These are phyloP conservation scores for Epizoanthus illoricatus DNA, from an alignment of 92 coral and sea anemone species.

Conservation along the genomic window DNA sequence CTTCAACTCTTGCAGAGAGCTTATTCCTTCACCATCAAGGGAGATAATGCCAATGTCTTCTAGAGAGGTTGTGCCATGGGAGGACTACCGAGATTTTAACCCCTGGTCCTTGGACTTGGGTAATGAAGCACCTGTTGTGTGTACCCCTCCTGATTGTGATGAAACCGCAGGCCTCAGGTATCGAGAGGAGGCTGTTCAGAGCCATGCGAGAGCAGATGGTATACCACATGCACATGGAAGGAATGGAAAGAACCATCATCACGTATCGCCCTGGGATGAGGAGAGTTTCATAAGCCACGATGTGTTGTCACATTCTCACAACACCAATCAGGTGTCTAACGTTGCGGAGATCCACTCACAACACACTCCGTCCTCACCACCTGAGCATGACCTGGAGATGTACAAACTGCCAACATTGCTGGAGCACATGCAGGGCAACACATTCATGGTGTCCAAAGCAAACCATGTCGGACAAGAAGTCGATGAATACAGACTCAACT, in stretches of 20 bases:
- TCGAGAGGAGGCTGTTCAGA: constrained; percentile 50
- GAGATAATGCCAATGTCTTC: constrained; percentile 14
- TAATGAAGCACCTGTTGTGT: constrained; percentile 60
- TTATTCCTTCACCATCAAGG: constrained; percentile 5
- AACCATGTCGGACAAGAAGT: constrained; percentile 59
- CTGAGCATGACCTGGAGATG: constrained; percentile 45
- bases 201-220: constrained; percentile 52
- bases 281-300: constrained; percentile 22
- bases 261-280: constrained; percentile 33
- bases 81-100: constrained; percentile 12
- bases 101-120: constrained; percentile 61
- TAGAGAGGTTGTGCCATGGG: constrained; percentile 31
- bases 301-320: constrained; percentile 13
- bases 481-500: constrained; percentile 77
- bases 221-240: constrained; percentile 52
- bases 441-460: constrained; percentile 25
- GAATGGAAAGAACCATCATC: constrained; percentile 53
- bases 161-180: constrained; percentile 12
- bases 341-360: constrained; percentile 11
- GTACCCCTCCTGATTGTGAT: constrained; percentile 63
- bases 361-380: constrained; percentile 22
- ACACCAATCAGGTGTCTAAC: neutral
- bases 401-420: constrained; percentile 77
- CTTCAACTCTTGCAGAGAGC: constrained; percentile 32
- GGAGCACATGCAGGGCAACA: constrained; percentile 76